Evolutionary conservation across 2,888 invertebrate genomes (phyloP).

Genomic region (Bhutanitis thaidina): DNA sequence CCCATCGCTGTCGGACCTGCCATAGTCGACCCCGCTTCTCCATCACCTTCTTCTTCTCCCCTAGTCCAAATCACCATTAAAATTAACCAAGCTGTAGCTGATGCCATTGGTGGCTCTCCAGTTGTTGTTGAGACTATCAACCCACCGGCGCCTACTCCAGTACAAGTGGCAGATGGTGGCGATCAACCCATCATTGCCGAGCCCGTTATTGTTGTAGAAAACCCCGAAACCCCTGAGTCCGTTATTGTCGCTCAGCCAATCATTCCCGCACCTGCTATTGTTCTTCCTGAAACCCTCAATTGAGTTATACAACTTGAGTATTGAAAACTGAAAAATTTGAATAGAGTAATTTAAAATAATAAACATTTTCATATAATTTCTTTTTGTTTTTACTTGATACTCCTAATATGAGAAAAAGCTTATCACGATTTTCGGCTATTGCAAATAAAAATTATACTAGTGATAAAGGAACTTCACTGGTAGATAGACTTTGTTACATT

Average conservation of each 20-base stretch:
- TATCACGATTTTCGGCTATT: too few relatives aligned
- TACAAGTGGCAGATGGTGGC: neutral
- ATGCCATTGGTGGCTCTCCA: neutral
- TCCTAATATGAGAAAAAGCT: too few relatives aligned
- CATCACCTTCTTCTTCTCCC: constrained; percentile 19
- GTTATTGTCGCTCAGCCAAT: constrained; percentile 11
- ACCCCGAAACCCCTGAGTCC: constrained; percentile 8
- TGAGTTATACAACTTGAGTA: neutral
- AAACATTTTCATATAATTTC: too few relatives aligned
- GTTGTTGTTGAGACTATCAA: neutral
- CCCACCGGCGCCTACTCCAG: neutral
- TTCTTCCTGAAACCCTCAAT: neutral
- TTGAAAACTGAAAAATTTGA: too few relatives aligned
- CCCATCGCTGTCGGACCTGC: constrained; percentile 12
- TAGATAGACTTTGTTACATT: too few relatives aligned
- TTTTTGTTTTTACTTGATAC: too few relatives aligned
- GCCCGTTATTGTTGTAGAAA: constrained; percentile 24
- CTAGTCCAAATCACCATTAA: constrained; percentile 32
- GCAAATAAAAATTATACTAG: too few relatives aligned
- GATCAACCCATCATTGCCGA: constrained; percentile 24
- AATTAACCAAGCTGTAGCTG: constrained; percentile 20
- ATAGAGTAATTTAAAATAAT: too few relatives aligned
- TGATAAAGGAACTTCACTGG: too few relatives aligned
- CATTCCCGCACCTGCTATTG: constrained; percentile 8
- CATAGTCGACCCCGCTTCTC: constrained; percentile 19